Base-by-base conservation (phyloP, 2,113 vertebrate species). In the Hypanus sabinus region DNA sequence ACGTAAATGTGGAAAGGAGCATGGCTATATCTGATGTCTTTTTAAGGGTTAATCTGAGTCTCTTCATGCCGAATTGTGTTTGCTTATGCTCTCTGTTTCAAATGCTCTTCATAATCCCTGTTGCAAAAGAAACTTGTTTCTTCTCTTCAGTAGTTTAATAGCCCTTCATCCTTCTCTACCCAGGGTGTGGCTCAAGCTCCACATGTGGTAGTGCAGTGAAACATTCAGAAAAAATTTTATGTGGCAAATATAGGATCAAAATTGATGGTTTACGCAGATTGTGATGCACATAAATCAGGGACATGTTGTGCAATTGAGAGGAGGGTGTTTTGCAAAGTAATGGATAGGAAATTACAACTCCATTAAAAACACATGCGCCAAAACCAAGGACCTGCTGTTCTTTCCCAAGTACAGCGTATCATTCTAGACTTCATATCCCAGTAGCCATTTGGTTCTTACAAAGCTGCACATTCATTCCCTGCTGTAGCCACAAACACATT, bases 301-400 rank as follows among this genome's bases (percentile, higher is more conserved):
- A 75, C 91, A 93, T 73, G 70, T 93, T 93, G 91, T 93, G 91
- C 70, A 46, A 73, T 93, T 38, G 91, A 73, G 91, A 93, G 60
- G 91, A 33, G 91, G 91, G 91, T 73, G 91, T 93, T 73, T 93
- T 73, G 38, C 68, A 93, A 71, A 93, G 68, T 93, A 73, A 73
- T 93, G 91, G 91, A 93, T 93, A 93, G 91, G 91, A 93, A 93
- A 93, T 73, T 70, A 93, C 91, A 93, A 73, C 33, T 92, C 68
- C 90, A 92, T 92, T 92, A 46, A 71, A 92, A 92, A 92, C 91
- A 93, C 91, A 93, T 93, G 91, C 91, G 27, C 91, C 11, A 38
- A 90, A 93, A 73, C 90, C 36, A 93, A 93, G 68, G 68, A 93
- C 36, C 68, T 73, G 91, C 38, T 93, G 91, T 93, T 75, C 91